Percentiles rank a stretch among this genome's conserved stretches.
phyloP scores from a whole-genome alignment of 2,113 vertebrate genomes.

The Bufo gargarizans region DNA sequence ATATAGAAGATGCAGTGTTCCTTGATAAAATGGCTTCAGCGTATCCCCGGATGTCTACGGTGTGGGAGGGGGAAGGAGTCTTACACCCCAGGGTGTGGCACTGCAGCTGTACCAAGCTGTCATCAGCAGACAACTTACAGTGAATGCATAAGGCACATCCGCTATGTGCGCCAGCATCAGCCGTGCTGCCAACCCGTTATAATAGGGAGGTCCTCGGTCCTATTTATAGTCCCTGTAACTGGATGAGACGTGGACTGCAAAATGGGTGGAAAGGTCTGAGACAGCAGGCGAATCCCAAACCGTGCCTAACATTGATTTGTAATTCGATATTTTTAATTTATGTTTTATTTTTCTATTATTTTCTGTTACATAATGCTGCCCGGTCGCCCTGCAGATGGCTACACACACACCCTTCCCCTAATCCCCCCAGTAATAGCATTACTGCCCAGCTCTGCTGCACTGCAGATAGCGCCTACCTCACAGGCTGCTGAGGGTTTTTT shows the following conservation, averaged over 20 bases:
- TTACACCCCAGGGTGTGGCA: slow-evolving; percentile 23
- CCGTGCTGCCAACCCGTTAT: slow-evolving; percentile 15
- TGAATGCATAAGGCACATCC: slow-evolving; percentile 18
- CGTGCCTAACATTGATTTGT: too few relatives aligned
- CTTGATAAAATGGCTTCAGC: too few relatives aligned
- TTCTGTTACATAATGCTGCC: too few relatives aligned
- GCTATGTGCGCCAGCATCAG: slow-evolving; percentile 20
- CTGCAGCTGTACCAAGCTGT: slow-evolving; percentile 27
- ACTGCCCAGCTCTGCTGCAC: slow-evolving; percentile 41
- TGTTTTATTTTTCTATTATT: too few relatives aligned
- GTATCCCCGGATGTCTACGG: neutral
- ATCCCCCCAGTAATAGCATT: slow-evolving; percentile 49
- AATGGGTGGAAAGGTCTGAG: neutral
- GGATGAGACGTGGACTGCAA: neutral
- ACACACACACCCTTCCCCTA: slow-evolving; percentile 30
- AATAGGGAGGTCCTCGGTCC: slow-evolving; percentile 21
- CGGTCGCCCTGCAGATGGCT: neutral
- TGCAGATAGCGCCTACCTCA: slow-evolving; percentile 42
- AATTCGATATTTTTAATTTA: too few relatives aligned
- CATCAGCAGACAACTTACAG: neutral
- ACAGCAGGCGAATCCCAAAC: neutral
- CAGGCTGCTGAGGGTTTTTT: neutral
- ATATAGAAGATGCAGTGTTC: neutral
- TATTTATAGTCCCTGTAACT: slow-evolving; percentile 19
- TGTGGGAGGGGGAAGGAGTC: neutral